Percentiles rank a stretch among this genome's conserved stretches.
Conservation (phyloP, 2,888 invertebrate species). For the Epirrhoe alternata region DNA sequence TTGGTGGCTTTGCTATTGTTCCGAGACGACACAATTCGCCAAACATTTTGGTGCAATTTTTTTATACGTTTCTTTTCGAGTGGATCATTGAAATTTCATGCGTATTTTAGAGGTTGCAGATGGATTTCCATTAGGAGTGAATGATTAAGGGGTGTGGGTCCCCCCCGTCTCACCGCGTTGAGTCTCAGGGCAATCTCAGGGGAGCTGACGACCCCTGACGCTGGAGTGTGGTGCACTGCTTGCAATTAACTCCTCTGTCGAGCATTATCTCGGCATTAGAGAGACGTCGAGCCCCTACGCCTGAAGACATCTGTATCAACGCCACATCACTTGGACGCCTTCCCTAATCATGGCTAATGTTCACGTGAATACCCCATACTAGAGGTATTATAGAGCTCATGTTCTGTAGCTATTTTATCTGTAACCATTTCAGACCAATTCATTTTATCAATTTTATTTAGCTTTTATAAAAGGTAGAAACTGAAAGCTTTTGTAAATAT, state of each 20-base stretch:
- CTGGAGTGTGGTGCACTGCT: slow-evolving; percentile 74
- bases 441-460: no score
- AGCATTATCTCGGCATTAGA: slow-evolving; percentile 77
- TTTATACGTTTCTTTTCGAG: slow-evolving; percentile 59
- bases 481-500: not conserved
- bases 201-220: slow-evolving; percentile 62
- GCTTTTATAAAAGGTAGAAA: no score
- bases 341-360: slow-evolving; percentile 44
- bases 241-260: slow-evolving; percentile 81
- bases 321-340: slow-evolving; percentile 35
- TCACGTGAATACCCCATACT: slow-evolving; percentile 26
- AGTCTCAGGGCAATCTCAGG: slow-evolving; percentile 52
- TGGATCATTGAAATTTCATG: slow-evolving; percentile 81
- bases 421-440: no score
- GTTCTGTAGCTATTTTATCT: slow-evolving; percentile 7
- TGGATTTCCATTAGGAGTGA: slow-evolving; percentile 78
- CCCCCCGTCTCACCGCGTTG: slow-evolving; percentile 42
- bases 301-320: slow-evolving; percentile 51
- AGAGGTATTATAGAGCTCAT: slow-evolving; percentile 24
- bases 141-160: slow-evolving; percentile 72
- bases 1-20: slow-evolving; percentile 81
- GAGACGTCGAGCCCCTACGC: slow-evolving; percentile 43
- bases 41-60: slow-evolving; percentile 72
- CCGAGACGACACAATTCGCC: slow-evolving; percentile 68
- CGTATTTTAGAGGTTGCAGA: slow-evolving; percentile 73